Evolutionary conservation across 1,140 invertebrate genomes (phyloP).

Genomic region (Macrostomum lignano): DNA sequence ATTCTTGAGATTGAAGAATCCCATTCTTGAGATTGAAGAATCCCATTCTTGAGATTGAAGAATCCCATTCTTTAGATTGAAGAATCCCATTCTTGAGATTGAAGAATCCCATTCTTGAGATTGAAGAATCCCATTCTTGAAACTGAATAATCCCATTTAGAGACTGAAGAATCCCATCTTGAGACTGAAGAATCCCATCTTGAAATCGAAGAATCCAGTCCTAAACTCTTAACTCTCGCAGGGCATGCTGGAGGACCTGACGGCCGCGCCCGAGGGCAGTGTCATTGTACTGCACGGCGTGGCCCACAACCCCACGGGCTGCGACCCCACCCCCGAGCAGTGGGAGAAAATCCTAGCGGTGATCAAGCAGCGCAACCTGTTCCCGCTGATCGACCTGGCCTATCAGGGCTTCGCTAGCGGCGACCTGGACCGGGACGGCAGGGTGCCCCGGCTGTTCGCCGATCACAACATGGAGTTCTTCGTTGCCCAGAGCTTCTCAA

Average conservation of each 20-base stretch:
- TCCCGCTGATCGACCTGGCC: slow-evolving; percentile 77
- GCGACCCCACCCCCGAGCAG: slow-evolving; percentile 28
- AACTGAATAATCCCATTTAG: too few species aligned
- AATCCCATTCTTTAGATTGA: too few species aligned
- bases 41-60: too few species aligned
- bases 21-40: too few species aligned
- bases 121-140: too few species aligned
- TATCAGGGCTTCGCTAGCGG: slow-evolving; percentile 94
- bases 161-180: too few species aligned
- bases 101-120: too few species aligned
- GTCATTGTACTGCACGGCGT: slow-evolving; percentile 76
- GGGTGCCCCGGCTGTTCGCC: slow-evolving; percentile 38
- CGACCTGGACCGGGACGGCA: slow-evolving; percentile 62
- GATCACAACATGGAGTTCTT: slow-evolving; percentile 54
- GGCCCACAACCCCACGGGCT: slow-evolving; percentile 87
- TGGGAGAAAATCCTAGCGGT: slow-evolving; percentile 26
- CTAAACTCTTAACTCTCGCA: too few species aligned
- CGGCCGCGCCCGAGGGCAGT: slow-evolving; percentile 47
- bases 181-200: too few species aligned
- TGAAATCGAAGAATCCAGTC: too few species aligned
- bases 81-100: too few species aligned
- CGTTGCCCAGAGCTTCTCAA: slow-evolving; percentile 81
- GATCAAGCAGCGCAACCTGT: slow-evolving; percentile 40
- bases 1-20: too few species aligned
- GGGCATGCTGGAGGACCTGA: slow-evolving; percentile 44